Evolutionary conservation across 2,888 invertebrate genomes (phyloP).

Genomic region (Anaspis maculata): DNA sequence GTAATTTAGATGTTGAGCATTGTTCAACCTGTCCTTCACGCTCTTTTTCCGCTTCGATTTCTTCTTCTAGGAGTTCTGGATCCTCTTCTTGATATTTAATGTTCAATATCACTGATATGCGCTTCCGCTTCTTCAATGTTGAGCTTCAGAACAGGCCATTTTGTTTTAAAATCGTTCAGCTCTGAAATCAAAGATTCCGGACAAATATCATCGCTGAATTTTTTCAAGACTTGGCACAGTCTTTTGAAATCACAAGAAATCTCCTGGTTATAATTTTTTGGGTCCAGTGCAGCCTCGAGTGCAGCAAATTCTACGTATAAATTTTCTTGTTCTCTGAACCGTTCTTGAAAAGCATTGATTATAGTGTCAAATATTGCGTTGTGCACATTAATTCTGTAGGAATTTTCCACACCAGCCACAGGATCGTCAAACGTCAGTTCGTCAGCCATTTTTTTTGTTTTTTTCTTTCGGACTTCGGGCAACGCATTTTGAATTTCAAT

Average conservation of each 20-base stretch:
- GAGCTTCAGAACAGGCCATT: slow-evolving; percentile 2
- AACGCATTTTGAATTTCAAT: too few species aligned
- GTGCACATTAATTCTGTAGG: background rate
- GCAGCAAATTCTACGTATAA: slow-evolving; percentile 2
- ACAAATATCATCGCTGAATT: background rate
- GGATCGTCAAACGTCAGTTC: background rate
- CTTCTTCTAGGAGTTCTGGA: too few species aligned
- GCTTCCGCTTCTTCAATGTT: too few species aligned
- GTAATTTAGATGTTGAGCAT: too few species aligned
- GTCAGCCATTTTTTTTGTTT: too few species aligned
- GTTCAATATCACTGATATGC: too few species aligned
- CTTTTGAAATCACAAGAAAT: background rate
- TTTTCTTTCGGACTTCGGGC: too few species aligned
- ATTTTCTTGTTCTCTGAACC: background rate
- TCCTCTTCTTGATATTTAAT: too few species aligned
- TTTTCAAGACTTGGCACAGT: slow-evolving; percentile 1
- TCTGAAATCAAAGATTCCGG: slow-evolving; percentile 1
- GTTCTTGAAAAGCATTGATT: too few species aligned
- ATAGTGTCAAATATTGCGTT: slow-evolving; percentile 3
- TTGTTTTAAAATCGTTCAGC: background rate
- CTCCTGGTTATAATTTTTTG: slow-evolving; percentile 1
- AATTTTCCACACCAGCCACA: background rate
- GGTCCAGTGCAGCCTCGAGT: background rate
- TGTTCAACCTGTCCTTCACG: too few species aligned
- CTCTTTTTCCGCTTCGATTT: too few species aligned